These are phyloP conservation scores for Charina bottae DNA, from an alignment of 2,113 vertebrate species.

Conservation along the genomic window DNA sequence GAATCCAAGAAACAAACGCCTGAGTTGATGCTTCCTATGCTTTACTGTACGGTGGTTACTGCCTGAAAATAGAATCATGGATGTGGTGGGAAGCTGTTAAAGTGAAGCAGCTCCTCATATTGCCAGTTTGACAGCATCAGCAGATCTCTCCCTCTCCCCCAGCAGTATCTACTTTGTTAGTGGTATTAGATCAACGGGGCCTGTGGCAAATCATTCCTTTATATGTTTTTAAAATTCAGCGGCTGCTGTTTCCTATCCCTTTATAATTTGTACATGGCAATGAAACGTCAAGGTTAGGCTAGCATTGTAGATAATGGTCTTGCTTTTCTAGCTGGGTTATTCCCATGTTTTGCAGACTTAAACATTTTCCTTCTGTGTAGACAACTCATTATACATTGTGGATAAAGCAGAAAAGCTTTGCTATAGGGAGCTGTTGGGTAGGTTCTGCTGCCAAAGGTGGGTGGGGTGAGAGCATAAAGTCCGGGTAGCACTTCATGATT, in stretches of 20 bases:
- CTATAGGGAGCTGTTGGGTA: neutral
- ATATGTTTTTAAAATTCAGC: neutral
- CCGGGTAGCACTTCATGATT: neutral
- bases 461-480: neutral
- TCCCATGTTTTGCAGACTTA: neutral
- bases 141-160: neutral
- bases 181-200: neutral
- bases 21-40: neutral
- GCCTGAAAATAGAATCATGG: neutral
- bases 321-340: neutral
- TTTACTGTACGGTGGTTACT: neutral
- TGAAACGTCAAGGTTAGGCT: neutral
- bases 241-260: neutral
- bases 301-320: neutral
- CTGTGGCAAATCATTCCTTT: neutral
- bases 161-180: neutral
- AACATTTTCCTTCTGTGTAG: neutral
- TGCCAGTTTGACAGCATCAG: too few relatives aligned
- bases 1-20: neutral
- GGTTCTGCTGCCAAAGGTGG: neutral
- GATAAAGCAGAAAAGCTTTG: neutral
- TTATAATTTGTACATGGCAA: constrained; percentile 1
- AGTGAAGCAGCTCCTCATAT: neutral
- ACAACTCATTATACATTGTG: fast-evolving
- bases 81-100: neutral